phyloP scores from a whole-genome alignment of 2,113 vertebrate genomes.

The Mus pahari region DNA sequence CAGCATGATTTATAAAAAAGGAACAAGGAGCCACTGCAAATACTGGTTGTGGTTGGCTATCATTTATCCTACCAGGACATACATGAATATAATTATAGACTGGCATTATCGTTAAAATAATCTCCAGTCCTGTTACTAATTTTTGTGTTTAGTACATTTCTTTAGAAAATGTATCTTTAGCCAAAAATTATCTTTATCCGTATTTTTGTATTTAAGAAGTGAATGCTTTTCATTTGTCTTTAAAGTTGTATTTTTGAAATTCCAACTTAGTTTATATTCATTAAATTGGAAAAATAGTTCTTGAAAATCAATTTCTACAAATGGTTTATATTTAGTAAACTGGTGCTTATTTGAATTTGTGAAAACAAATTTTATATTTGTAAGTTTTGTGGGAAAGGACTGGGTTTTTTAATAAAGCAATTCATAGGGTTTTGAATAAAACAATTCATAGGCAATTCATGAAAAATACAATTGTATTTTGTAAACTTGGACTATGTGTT shows the following conservation, averaged over 20 bases:
- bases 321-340: conserved; percentile 44
- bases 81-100: conserved; percentile 42
- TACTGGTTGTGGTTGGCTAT: conserved; percentile 56
- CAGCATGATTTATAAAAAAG: conserved; percentile 65
- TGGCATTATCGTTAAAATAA: background rate
- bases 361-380: conserved; percentile 57
- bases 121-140: background rate
- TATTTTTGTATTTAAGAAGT: conserved; percentile 71
- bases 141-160: conserved; percentile 37
- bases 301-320: conserved; percentile 42
- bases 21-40: conserved; percentile 65
- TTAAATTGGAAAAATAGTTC: conserved; percentile 39
- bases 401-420: conserved; percentile 37
- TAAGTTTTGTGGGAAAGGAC: conserved; percentile 1
- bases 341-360: conserved; percentile 27
- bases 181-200: background rate
- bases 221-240: conserved; percentile 5
- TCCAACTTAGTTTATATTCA: conserved; percentile 46
- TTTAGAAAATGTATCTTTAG: conserved; percentile 54
- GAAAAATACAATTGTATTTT: conserved; percentile 35
- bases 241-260: conserved; percentile 48
- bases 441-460: conserved; percentile 18
- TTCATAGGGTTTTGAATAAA: conserved; percentile 20
- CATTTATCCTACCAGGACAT: background rate
- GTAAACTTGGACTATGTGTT: conserved; percentile 25